Base-by-base conservation (phyloP, 2,888 invertebrate species). In the Hartigia nigra region DNA sequence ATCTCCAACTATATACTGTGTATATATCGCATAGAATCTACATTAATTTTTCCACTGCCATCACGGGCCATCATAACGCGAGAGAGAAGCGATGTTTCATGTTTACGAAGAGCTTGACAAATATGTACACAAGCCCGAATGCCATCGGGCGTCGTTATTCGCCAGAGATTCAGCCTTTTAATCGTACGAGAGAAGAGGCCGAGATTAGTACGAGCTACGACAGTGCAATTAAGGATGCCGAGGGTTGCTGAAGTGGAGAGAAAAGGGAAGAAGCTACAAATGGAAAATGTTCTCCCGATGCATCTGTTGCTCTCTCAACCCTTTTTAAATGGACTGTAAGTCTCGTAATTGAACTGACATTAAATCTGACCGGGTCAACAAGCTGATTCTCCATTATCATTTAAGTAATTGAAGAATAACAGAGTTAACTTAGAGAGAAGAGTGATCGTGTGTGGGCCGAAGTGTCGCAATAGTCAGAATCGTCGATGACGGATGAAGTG, bases 401-500 rank as follows among this genome's bases (percentile, higher is more conserved):
- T 55, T 14, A 55, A 55, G 55, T 23, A 23, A 55, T 55, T 55
- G 55, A 23, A 55, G 39, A 55, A n/a, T n/a, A n/a, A n/a, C n/a
- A n/a, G n/a, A n/a, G n/a, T 23, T 55, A 55, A 55, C 0, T 0
- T 23, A 55, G 14, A 5, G 4, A 14, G 39, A 0, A 14, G 14
- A 4, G 39, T 0, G 39, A 55, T 55, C 39, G 39, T 55, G 55
- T 55, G 55, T 55, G 55, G 55, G 55, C 55, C 55, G 5, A 14
- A 55, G 39, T 14, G 23, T 4, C 23, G 9, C 55, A 23, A 23
- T 23, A 23, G 55, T 9, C 14, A 9, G 39, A 55, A 1, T 9
- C 39, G 39, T 55, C 23, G 23, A 55, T 55, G 55, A n/a, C 23
- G 55, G 9, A 55, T 14, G 75, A 80, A 79, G 70, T 83, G 85